Conservation (phyloP, 1,140 invertebrate species). For the Temnothorax longispinosus region DNA sequence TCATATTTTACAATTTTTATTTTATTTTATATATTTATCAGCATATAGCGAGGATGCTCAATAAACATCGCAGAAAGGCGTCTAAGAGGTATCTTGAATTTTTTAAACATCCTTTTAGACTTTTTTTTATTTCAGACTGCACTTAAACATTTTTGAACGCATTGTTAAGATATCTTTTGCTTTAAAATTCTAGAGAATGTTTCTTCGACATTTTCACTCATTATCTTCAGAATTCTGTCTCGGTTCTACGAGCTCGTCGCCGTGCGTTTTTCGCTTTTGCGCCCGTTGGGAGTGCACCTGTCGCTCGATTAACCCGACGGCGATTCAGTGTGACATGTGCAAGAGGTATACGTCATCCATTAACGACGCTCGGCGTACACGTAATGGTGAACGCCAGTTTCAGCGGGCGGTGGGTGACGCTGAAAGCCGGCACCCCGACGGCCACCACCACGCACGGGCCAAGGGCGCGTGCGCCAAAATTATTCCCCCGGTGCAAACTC, state of each 20-base stretch:
- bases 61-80: background rate
- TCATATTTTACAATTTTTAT: background rate
- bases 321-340: constrained; percentile 9
- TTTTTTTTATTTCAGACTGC: background rate
- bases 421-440: background rate
- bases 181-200: background rate
- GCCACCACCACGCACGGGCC: background rate
- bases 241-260: background rate
- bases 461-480: constrained; percentile 64
- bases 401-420: constrained; percentile 8
- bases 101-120: background rate
- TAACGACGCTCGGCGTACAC: constrained; percentile 24
- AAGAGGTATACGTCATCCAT: constrained; percentile 23
- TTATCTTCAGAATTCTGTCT: background rate
- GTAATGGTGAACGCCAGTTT: constrained; percentile 30
- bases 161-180: background rate
- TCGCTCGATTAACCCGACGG: constrained; percentile 4
- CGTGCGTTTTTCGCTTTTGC: background rate
- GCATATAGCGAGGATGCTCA: background rate
- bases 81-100: background rate
- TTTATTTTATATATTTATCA: background rate
- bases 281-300: background rate
- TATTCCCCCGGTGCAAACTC: constrained; percentile 41
- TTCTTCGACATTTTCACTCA: background rate
- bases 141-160: background rate